phyloP scores from a whole-genome alignment of 2,797 vertebrate genomes.

The Limnodromus scolopaceus region DNA sequence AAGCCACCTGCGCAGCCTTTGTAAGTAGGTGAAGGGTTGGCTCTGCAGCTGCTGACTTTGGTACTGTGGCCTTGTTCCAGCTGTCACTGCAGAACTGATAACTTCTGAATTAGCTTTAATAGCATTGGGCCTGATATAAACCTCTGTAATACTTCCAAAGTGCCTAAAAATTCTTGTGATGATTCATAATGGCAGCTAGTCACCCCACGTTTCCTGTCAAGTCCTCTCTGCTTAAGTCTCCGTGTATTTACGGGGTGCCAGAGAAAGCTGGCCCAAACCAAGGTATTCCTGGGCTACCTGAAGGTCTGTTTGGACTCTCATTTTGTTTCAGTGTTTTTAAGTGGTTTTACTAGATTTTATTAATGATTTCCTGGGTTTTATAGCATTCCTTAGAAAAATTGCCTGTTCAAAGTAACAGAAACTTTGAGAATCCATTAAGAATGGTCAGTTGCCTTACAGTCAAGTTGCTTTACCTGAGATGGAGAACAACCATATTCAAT shows the following conservation, averaged over 20 bases:
- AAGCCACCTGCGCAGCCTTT: fast-evolving
- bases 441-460: neutral
- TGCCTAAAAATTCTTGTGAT: neutral
- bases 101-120: neutral
- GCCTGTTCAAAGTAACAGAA: neutral
- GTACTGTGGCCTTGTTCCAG: neutral
- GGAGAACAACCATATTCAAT: neutral
- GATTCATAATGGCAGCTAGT: neutral
- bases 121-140: neutral
- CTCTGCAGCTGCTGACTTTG: neutral
- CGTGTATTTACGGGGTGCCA: neutral
- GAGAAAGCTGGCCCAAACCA: neutral
- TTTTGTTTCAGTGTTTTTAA: neutral
- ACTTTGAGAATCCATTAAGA: neutral
- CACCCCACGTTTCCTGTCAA: neutral
- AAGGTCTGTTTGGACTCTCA: neutral
- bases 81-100: neutral
- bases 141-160: neutral
- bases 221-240: neutral
- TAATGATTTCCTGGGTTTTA: neutral
- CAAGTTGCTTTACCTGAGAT: neutral
- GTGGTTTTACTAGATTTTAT: neutral
- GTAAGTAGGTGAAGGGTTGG: neutral
- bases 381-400: neutral
- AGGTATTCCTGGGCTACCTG: neutral